Percentiles rank a stretch among this genome's conserved stretches.
Evolutionary conservation across 2,113 vertebrate genomes (phyloP).

Genomic region (Neodontobutis hainanensis): DNA sequence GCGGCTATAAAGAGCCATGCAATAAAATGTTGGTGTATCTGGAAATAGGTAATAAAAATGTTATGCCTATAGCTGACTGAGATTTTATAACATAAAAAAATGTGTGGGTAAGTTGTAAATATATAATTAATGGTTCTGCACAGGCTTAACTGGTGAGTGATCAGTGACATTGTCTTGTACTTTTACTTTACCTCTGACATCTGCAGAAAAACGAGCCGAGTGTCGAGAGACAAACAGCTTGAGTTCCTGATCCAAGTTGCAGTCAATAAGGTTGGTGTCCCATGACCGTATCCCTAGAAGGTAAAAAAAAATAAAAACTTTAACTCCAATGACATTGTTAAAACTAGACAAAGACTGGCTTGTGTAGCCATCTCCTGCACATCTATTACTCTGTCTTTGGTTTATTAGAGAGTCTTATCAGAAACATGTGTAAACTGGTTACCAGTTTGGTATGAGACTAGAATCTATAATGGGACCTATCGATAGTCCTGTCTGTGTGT

Average conservation of each 20-base stretch:
- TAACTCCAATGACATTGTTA: neutral
- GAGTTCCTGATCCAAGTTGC: slow-evolving; percentile 97
- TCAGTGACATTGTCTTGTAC: neutral
- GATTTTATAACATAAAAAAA: slow-evolving; percentile 8
- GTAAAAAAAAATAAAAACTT: slow-evolving; percentile 14
- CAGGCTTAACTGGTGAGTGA: neutral
- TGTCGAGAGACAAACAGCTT: slow-evolving; percentile 98
- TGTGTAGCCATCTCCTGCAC: neutral
- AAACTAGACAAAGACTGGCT: neutral
- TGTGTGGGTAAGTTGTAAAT: neutral
- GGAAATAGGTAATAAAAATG: slow-evolving; percentile 37
- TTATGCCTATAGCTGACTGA: slow-evolving; percentile 21
- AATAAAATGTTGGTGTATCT: slow-evolving; percentile 31
- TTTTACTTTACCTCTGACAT: slow-evolving; percentile 88
- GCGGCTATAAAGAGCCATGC: slow-evolving; percentile 10
- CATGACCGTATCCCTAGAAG: slow-evolving; percentile 94
- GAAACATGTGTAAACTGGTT: slow-evolving; percentile 19
- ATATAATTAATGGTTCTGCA: slow-evolving; percentile 2
- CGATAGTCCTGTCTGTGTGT: slow-evolving; percentile 47
- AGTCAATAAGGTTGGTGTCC: slow-evolving; percentile 94
- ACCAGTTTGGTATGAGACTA: slow-evolving; percentile 33
- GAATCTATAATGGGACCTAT: slow-evolving; percentile 73
- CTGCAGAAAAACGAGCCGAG: slow-evolving; percentile 95
- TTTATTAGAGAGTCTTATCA: slow-evolving; percentile 21
- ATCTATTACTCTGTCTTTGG: slow-evolving; percentile 1